Evolutionary conservation across 2,888 invertebrate genomes (phyloP), one percentile per base, ranked within the genome.

Genomic region (Oegoconia quadripuncta): DNA sequence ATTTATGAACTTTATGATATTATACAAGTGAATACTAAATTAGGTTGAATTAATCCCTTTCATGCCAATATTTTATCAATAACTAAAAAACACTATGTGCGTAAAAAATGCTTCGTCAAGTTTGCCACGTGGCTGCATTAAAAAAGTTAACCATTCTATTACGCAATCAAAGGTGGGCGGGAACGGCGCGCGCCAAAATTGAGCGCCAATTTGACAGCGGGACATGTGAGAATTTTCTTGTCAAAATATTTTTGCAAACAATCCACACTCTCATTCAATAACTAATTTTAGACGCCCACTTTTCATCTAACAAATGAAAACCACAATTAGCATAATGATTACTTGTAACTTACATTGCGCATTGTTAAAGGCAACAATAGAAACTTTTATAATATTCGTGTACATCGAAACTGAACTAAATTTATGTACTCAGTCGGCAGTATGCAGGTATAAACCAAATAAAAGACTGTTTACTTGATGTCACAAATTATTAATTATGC

Each of bases 181-280:
- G 34, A n/a, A 48, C 44, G 55, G 50, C 75, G 69, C 67, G 64
- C 67, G 76, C 68, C 44, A 44, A 68, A 73, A 82, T 82, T 81
- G 81, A 78, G 69, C 75, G 74, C 66, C 66, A 75, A 79, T 76
- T 76, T 78, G 68, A 72, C 79, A 76, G 73, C 68, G 70, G 71
- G 76, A 56, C 56, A 79, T 68, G 74, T 69, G 62, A 70, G 61
- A 69, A 87, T 86, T 86, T 81, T 67, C 69, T 57, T 86, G 87
- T 87, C 87, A 86, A 74, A 87, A 87, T 84, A 87, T 86, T 87
- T 77, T 87, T 65, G 66, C 83, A 87, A 87, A 86, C 86, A 84
- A 84, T 86, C 71, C 64, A 63, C 55, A 63, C 61, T 62, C 62
- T 50, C 47, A 68, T 68, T 69, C 52, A 62, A 51, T 47, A 43